These are phyloP conservation scores for Echinometra lucunter DNA, from an alignment of 53 echinoderm and acorn worm species.

Conservation along the genomic window DNA sequence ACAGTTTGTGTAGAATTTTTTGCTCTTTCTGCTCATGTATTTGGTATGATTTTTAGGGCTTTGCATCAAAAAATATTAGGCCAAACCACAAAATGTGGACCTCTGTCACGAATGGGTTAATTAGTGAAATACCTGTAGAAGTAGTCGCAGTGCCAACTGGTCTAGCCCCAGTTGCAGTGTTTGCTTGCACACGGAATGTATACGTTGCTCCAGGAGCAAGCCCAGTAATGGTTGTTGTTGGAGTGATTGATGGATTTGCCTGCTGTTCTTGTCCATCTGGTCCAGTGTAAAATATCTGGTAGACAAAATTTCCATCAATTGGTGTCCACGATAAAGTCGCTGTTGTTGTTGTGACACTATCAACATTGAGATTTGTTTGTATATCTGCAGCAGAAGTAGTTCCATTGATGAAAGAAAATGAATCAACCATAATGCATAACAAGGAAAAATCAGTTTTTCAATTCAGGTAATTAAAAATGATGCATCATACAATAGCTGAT, in stretches of 20 bases:
- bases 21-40: too few species aligned
- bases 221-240: not conserved
- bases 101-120: too few species aligned
- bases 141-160: not conserved
- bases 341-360: not conserved
- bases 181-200: constrained; percentile 9
- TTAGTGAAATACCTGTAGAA: not conserved
- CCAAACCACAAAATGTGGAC: too few species aligned
- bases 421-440: too few species aligned
- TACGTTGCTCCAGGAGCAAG: constrained; percentile 3
- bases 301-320: not conserved
- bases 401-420: too few species aligned
- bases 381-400: not conserved
- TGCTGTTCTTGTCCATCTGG: not conserved
- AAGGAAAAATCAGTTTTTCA: too few species aligned
- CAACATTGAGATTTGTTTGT: not conserved
- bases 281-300: constrained; percentile 24
- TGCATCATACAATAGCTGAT: too few species aligned
- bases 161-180: not conserved
- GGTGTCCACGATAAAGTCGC: constrained; percentile 5
- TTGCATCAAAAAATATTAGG: too few species aligned
- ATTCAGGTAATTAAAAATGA: too few species aligned
- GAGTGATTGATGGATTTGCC: not conserved
- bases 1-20: too few species aligned
- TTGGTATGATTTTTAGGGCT: too few species aligned